phyloP scores from a whole-genome alignment of 2,797 vertebrate species.

The Melanotaenia trifasciata region DNA sequence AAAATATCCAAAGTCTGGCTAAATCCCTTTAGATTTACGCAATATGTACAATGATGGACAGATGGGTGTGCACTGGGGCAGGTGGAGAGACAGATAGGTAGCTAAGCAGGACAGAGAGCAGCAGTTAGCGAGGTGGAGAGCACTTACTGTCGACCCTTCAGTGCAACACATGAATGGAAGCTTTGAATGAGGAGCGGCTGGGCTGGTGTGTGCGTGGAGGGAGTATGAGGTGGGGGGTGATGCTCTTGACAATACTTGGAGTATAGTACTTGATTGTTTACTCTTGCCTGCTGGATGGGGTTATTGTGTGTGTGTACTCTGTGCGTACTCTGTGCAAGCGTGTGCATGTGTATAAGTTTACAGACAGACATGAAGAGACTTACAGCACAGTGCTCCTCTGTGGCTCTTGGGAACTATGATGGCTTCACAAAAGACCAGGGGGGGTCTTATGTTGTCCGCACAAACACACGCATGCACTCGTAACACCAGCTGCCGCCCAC shows the following conservation, averaged over 20 bases:
- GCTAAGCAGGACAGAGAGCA: slow-evolving; percentile 62
- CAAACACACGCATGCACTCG: slow-evolving; percentile 54
- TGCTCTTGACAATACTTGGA: slow-evolving; percentile 68
- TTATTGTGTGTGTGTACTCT: slow-evolving; percentile 50
- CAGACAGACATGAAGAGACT: slow-evolving; percentile 47
- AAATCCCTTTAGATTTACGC: not conserved
- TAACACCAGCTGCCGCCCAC: slow-evolving; percentile 77
- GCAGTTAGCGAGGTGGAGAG: slow-evolving; percentile 84
- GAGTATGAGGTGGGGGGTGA: slow-evolving; percentile 4
- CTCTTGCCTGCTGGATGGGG: slow-evolving; percentile 69
- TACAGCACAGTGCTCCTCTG: slow-evolving; percentile 56
- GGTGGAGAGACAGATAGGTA: slow-evolving; percentile 53
- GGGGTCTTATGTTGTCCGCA: slow-evolving; percentile 60
- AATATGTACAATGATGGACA: slow-evolving; percentile 37
- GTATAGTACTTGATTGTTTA: slow-evolving; percentile 74
- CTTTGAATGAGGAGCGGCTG: slow-evolving; percentile 72
- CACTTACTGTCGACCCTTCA: slow-evolving; percentile 78
- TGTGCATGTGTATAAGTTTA: slow-evolving; percentile 52
- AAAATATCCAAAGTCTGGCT: slow-evolving; percentile 3
- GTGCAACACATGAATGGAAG: slow-evolving; percentile 73
- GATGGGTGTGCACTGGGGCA: slow-evolving; percentile 43
- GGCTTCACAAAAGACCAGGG: slow-evolving; percentile 68
- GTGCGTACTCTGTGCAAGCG: not conserved
- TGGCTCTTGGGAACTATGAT: slow-evolving; percentile 41
- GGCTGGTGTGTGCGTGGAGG: slow-evolving; percentile 51